Percentiles rank a stretch among this genome's conserved stretches.
phyloP scores from a whole-genome alignment of 2,888 invertebrate genomes.

The Dasypogon diadema region DNA sequence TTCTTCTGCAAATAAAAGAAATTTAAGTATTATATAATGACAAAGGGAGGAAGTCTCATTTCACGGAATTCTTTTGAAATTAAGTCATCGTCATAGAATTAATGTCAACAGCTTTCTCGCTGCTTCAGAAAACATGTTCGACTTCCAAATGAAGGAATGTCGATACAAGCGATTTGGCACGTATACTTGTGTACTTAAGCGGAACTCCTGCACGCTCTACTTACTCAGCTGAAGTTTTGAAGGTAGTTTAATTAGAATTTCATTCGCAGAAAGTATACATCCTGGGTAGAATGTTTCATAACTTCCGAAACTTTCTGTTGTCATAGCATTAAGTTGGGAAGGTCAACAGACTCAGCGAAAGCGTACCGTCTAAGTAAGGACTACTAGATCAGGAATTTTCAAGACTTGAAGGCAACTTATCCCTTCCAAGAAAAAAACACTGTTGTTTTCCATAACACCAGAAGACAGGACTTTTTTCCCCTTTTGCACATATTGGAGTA shows the following conservation, averaged over 20 bases:
- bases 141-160: conserved; percentile 3
- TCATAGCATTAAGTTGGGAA: background rate
- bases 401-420: background rate
- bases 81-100: conserved; percentile 5
- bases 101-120: conserved; percentile 22
- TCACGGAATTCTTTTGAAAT: conserved; percentile 4
- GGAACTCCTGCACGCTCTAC: conserved; percentile 27
- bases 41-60: conserved; percentile 2
- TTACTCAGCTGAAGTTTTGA: conserved; percentile 22
- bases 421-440: conserved; percentile 16
- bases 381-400: background rate
- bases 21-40: background rate
- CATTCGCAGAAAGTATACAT: conserved; percentile 9
- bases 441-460: background rate
- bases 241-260: conserved; percentile 47
- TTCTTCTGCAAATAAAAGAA: background rate
- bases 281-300: conserved; percentile 18
- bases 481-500: background rate
- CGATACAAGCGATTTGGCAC: background rate
- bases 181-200: conserved; percentile 1
- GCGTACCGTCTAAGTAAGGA: background rate
- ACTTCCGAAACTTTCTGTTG: background rate
- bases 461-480: background rate
- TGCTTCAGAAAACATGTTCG: background rate
- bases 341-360: background rate